phyloP scores from a whole-genome alignment of 2,113 vertebrate genomes.

The Antennarius striatus region DNA sequence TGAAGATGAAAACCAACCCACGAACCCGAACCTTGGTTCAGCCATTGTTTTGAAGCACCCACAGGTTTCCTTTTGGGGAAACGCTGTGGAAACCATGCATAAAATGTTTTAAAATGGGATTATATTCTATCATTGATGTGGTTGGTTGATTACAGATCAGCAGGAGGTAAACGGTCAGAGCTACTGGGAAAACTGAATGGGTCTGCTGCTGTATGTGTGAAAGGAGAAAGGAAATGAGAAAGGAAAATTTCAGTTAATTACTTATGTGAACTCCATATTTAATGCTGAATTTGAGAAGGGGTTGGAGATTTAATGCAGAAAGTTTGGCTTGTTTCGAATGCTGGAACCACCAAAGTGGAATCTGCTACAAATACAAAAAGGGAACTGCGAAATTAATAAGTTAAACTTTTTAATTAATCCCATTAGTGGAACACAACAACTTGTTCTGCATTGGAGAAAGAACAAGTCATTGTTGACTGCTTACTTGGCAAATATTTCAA shows the following conservation, averaged over 20 bases:
- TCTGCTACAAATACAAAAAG: slow-evolving; percentile 12
- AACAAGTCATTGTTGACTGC: not conserved
- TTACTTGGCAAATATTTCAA: not conserved
- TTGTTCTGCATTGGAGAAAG: not conserved
- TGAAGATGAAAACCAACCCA: no score
- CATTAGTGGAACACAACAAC: not conserved
- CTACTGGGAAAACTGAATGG: not conserved
- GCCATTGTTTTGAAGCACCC: no score
- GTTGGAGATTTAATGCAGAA: not conserved
- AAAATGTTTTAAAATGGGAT: no score
- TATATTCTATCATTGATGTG: no score
- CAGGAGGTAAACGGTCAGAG: no score
- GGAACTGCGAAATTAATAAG: slow-evolving; percentile 8
- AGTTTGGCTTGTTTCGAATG: not conserved
- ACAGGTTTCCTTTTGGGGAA: no score
- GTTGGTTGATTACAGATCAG: no score
- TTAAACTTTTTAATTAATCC: not conserved
- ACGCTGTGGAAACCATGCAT: no score
- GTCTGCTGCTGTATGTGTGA: slow-evolving; percentile 3
- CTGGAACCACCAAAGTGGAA: not conserved
- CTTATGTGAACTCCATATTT: not conserved
- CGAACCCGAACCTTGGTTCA: no score
- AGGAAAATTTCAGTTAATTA: not conserved
- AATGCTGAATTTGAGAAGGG: not conserved
- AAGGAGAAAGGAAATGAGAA: not conserved